Conservation (phyloP, 2,888 invertebrate genomes). For the Alloplasta piceator region DNA sequence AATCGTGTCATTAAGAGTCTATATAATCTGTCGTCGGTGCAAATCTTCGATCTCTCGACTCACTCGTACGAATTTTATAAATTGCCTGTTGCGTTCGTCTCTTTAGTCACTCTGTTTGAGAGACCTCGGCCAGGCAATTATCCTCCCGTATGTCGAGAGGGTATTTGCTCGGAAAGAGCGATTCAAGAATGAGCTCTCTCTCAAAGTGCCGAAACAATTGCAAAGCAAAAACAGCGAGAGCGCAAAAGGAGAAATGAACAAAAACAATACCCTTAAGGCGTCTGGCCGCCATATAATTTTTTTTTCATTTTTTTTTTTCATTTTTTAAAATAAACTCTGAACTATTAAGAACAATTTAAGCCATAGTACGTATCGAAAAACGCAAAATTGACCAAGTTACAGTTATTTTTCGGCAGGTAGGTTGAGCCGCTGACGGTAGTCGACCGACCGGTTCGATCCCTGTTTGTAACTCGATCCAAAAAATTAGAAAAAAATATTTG, state of each 20-base stretch:
- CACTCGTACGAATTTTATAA: not conserved
- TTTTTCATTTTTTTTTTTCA: no score
- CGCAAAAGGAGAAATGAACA: constrained; percentile 7
- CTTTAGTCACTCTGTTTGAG: not conserved
- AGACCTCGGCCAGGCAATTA: constrained; percentile 13
- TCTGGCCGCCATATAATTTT: no score
- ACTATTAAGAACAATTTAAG: no score
- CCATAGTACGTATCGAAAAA: no score
- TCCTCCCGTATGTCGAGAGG: constrained; percentile 6
- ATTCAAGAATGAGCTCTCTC: not conserved
- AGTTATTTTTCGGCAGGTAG: no score
- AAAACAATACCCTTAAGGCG: constrained; percentile 33
- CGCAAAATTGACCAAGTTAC: no score
- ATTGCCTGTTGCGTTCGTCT: no score
- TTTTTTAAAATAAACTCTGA: no score
- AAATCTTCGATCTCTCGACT: constrained; percentile 37
- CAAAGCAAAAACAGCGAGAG: constrained; percentile 22
- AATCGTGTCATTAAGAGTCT: constrained; percentile 43
- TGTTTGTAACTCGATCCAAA: no score
- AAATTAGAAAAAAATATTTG: no score
- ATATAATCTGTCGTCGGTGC: constrained; percentile 33
- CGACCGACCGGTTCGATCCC: no score
- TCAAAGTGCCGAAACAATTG: constrained; percentile 24
- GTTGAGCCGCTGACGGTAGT: no score
- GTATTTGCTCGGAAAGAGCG: constrained; percentile 12